Conservation (phyloP, 2,113 vertebrate genomes). For the Phalacrocorax carbo region DNA sequence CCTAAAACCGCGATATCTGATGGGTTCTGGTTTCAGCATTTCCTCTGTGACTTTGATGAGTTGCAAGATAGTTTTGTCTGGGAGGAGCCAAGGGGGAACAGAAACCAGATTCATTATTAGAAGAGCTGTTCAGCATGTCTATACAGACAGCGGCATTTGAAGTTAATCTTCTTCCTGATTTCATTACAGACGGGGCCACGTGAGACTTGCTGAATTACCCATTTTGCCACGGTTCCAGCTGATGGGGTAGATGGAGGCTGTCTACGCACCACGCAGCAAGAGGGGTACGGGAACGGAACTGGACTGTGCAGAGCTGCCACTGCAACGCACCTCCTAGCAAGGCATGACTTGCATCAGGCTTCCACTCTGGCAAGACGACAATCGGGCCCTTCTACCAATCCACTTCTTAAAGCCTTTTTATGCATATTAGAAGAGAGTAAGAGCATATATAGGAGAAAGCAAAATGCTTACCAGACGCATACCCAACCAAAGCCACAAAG, state of each 20-base stretch:
- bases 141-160: fast-evolving
- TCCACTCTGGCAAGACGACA: fast-evolving
- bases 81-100: background rate
- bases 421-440: background rate
- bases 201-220: too few relatives aligned
- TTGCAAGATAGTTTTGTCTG: background rate
- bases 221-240: background rate
- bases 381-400: background rate
- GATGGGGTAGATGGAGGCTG: background rate
- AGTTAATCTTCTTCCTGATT: background rate
- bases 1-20: background rate
- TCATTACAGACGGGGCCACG: fast-evolving
- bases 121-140: background rate
- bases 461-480: fast-evolving
- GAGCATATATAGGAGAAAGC: background rate
- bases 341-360: background rate
- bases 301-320: background rate
- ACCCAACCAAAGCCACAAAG: background rate
- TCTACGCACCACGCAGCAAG: background rate
- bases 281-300: fast-evolving
- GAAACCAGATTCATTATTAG: background rate
- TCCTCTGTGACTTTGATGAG: background rate
- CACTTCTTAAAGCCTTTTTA: background rate
- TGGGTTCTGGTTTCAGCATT: background rate
- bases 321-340: background rate